A percentile compares a stretch with the other conserved stretches of the same genome.
Evolutionary conservation across 2,888 invertebrate species (phyloP).

Genomic region (Seira ritae): DNA sequence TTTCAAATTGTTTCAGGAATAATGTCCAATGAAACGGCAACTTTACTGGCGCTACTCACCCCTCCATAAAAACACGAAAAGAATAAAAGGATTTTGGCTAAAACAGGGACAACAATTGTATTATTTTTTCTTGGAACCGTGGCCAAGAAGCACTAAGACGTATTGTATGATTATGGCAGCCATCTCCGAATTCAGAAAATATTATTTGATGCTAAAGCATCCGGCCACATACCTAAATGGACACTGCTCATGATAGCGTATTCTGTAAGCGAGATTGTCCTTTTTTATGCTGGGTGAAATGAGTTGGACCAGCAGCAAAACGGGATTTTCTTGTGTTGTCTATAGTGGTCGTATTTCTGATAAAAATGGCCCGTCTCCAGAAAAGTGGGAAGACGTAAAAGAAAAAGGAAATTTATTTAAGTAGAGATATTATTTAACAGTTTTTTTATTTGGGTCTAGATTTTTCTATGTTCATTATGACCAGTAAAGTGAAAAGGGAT

Average conservation of each 20-base stretch:
- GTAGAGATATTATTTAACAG: not conserved
- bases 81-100: too few relatives aligned
- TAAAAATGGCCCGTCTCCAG: conserved; percentile 56
- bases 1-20: too few relatives aligned
- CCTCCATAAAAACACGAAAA: too few relatives aligned
- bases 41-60: too few relatives aligned
- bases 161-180: conserved; percentile 34
- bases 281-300: conserved; percentile 25
- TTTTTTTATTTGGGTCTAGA: not conserved
- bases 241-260: too few relatives aligned
- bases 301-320: conserved; percentile 14
- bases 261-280: not conserved
- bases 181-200: conserved; percentile 25
- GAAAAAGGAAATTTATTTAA: conserved; percentile 18
- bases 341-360: conserved; percentile 5
- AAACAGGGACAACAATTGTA: too few relatives aligned
- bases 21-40: too few relatives aligned
- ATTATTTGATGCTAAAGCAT: conserved; percentile 13
- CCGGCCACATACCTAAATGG: not conserved
- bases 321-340: conserved; percentile 19
- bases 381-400: conserved; percentile 23
- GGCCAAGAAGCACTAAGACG: conserved; percentile 21
- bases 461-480: not conserved
- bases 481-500: conserved; percentile 28
- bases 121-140: not conserved